Evolutionary conservation across 2,888 invertebrate species (phyloP), one percentile per base, ranked within the genome.

Genomic region (Lasius platythorax): DNA sequence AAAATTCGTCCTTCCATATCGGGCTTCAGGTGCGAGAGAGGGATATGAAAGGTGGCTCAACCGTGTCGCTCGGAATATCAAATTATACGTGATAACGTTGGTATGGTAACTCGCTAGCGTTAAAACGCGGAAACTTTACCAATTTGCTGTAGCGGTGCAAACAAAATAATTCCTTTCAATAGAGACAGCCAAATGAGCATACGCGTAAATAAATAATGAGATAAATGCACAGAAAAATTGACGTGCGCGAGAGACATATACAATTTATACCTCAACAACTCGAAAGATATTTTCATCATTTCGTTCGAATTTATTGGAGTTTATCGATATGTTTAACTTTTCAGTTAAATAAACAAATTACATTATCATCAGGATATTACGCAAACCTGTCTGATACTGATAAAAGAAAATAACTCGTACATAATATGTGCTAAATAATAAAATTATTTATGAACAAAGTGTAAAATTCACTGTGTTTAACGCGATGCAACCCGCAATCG

Each of bases 41-140:
- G 61, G 67, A 64, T 83, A 23, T 43, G 33, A 63, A n/a, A 30
- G 70, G 30, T 53, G 46, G 46, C 66, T 78, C 73, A 74, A 85
- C 46, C 72, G 79, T 83, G 89, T 85, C 84, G 86, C 86, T 53
- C 28, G 46, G 85, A 82, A 89, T 89, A 88, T 89, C 87, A 83
- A 88, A 87, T 90, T 90, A 88, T 88, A 88, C 79, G 76, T 64
- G 82, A 74, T 85, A 86, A 90, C 82, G 79, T 86, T 50, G 82
- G 37, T 61, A 67, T 66, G 83, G 53, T 87, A 84, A 90, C 85
- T 85, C 84, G 82, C 83, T 73, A 75, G 82, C 84, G 83, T 87
- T 88, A 87, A 88, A 89, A 87, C 89, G 83, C 46, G 82, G 73
- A 87, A 91, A 91, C 91, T 92, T 92, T 92, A 87, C 86, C 90